Base-by-base conservation (phyloP, 2,888 invertebrate species). In the Polyploca ridens region DNA sequence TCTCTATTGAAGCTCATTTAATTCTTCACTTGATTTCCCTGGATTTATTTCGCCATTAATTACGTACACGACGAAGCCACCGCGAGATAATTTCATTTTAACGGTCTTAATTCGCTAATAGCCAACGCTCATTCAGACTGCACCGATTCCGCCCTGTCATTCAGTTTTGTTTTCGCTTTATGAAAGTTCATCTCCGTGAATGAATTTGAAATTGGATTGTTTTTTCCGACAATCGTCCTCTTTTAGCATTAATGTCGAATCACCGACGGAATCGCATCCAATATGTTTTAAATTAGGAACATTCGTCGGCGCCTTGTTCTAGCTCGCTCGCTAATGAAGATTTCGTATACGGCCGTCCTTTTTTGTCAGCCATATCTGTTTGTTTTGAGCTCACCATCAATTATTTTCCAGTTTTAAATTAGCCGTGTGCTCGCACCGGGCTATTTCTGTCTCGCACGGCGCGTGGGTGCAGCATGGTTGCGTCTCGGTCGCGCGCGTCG, bases 341-440 rank as follows among this genome's bases (percentile, higher is more conserved):
- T 90, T 91, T 87, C 86, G 90, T 90, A 90, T 90, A 79, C 82
- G 78, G 77, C 88, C 88, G 83, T 90, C 90, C 90, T 91, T 92
- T 92, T 93, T 92, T 91, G 91, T 93, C 90, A 87, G 91, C 90
- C 91, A 90, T 90, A 82, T 90, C 90, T 93, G 93, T 94, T 93
- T 93, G 92, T 92, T 94, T 94, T 91, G 89, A 90, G 88, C 84
- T 89, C 90, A 86, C 87, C 91, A 89, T 93, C 93, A 93, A 92
- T 93, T 92, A 91, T 91, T 90, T 90, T 90, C 86, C 85, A 84
- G 90, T 92, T 93, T 91, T 89, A 90, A 92, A 93, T 91, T 91
- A 91, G 89, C 84, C 75, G 84, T 81, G 87, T 87, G 87, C 82
- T 82, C 82, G 83, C 90, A 88, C 87, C 88, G 86, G 89, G 81